Conservation (phyloP, 2,888 invertebrate species). For the Torymus auratus region DNA sequence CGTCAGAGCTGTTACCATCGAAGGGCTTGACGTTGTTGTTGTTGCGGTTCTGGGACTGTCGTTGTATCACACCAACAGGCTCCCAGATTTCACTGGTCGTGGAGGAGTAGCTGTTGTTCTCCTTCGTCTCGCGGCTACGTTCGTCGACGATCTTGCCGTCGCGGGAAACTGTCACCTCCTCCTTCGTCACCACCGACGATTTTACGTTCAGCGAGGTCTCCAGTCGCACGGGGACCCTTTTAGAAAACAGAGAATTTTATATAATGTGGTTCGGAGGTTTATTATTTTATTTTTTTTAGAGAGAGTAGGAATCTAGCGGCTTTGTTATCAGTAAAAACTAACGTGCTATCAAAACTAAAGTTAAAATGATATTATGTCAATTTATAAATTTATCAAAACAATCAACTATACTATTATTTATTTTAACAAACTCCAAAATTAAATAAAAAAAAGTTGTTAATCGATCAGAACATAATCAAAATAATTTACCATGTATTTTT, state of each 20-base stretch:
- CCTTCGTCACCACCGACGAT: slow-evolving; percentile 84
- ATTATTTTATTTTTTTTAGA: slow-evolving; percentile 1
- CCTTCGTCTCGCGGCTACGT: slow-evolving; percentile 83
- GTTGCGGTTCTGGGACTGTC: slow-evolving; percentile 55
- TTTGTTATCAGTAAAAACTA: too few relatives aligned
- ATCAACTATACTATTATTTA: too few relatives aligned
- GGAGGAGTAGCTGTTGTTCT: slow-evolving; percentile 84
- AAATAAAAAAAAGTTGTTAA: too few relatives aligned
- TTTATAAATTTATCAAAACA: too few relatives aligned
- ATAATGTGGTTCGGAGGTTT: too few relatives aligned
- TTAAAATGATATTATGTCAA: too few relatives aligned
- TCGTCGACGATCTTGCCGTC: slow-evolving; percentile 85
- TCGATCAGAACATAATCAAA: too few relatives aligned
- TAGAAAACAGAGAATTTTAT: not conserved
- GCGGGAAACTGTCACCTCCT: slow-evolving; percentile 83
- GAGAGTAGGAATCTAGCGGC: not conserved
- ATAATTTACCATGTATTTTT: too few relatives aligned
- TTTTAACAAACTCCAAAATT: too few relatives aligned
- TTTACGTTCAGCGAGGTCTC: slow-evolving; percentile 85
- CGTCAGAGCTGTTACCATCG: slow-evolving; percentile 71
- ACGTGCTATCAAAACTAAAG: too few relatives aligned
- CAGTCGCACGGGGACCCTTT: slow-evolving; percentile 82
- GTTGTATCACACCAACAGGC: slow-evolving; percentile 77
- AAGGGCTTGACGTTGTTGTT: slow-evolving; percentile 69
- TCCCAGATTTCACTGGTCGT: slow-evolving; percentile 84